These are phyloP conservation scores for Hydraecia micacea DNA, from an alignment of 2,888 invertebrate species.

Conservation along the genomic window DNA sequence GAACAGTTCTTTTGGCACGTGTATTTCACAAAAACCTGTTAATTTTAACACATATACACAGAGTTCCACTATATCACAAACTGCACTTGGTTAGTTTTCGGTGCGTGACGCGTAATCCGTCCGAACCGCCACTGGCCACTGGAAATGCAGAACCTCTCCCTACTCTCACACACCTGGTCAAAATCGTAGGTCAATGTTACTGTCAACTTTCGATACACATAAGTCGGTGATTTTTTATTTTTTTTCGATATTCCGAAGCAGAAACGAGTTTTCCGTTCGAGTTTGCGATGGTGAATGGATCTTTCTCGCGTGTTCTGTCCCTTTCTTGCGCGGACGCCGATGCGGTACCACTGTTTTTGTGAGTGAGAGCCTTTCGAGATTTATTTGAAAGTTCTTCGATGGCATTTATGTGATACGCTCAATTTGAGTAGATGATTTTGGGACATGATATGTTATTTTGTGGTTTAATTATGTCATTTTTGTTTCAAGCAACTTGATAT, in stretches of 20 bases:
- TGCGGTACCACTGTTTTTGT: conserved; percentile 66
- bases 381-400: conserved; percentile 64
- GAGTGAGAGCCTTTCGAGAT: conserved; percentile 60
- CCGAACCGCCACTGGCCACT: conserved; percentile 43
- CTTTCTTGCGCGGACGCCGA: conserved; percentile 74
- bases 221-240: conserved; percentile 63
- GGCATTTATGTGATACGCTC: conserved; percentile 57
- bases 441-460: conserved; percentile 54
- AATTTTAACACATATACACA: conserved; percentile 61
- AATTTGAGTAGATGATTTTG: conserved; percentile 62
- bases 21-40: conserved; percentile 60
- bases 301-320: conserved; percentile 68
- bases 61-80: conserved; percentile 60
- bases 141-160: conserved; percentile 38
- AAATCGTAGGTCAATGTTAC: conserved; percentile 57
- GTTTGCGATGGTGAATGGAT: conserved; percentile 79
- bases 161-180: conserved; percentile 46
- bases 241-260: conserved; percentile 59
- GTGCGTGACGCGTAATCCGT: conserved; percentile 65
- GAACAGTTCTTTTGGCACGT: conserved; percentile 57
- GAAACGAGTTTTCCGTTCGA: conserved; percentile 73
- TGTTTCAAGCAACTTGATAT: conserved; percentile 22
- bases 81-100: conserved; percentile 54
- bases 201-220: conserved; percentile 68
- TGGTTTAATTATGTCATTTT: conserved; percentile 45